Percentiles rank a stretch among this genome's conserved stretches.
These are phyloP conservation scores for Hirudinaria manillensis DNA, from an alignment of 2,888 invertebrate species.

Conservation along the genomic window DNA sequence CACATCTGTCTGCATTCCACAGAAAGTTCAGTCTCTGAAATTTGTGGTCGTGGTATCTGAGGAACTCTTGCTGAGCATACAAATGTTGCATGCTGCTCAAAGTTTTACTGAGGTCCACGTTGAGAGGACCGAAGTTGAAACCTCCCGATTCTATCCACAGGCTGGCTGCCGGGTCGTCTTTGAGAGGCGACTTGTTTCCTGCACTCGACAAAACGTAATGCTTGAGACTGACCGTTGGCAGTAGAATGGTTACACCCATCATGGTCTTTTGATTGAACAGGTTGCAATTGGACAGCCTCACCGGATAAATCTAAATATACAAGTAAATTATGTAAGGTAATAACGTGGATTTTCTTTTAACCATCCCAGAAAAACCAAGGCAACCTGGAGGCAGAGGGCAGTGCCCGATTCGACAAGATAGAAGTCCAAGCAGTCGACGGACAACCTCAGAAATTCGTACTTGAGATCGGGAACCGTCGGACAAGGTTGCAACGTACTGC, in stretches of 20 bases:
- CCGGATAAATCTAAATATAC: constrained; percentile 70
- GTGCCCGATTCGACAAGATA: constrained; percentile 83
- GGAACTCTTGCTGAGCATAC: constrained; percentile 53
- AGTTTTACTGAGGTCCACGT: constrained; percentile 77
- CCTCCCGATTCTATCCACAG: constrained; percentile 86
- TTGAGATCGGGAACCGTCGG: constrained; percentile 79
- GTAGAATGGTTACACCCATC: constrained; percentile 77
- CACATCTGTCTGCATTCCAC: constrained; percentile 80
- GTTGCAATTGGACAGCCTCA: constrained; percentile 83
- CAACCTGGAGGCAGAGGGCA: constrained; percentile 77
- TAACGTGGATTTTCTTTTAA: neutral
- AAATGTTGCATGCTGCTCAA: constrained; percentile 52
- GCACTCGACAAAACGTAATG: constrained; percentile 63
- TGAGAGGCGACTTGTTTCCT: constrained; percentile 36
- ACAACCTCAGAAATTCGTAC: constrained; percentile 76
- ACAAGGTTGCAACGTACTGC: constrained; percentile 64
- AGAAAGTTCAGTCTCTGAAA: constrained; percentile 86
- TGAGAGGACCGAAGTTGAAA: constrained; percentile 78
- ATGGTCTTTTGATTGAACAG: constrained; percentile 86
- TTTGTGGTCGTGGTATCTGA: constrained; percentile 65
- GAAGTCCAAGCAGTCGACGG: constrained; percentile 65
- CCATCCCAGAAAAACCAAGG: neutral
- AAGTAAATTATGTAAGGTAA: neutral
- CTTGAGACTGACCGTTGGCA: constrained; percentile 68
- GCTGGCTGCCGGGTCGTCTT: constrained; percentile 43